Evolutionary conservation across 2,113 vertebrate species (phyloP).

Genomic region (Phylloscopus trochiloides): DNA sequence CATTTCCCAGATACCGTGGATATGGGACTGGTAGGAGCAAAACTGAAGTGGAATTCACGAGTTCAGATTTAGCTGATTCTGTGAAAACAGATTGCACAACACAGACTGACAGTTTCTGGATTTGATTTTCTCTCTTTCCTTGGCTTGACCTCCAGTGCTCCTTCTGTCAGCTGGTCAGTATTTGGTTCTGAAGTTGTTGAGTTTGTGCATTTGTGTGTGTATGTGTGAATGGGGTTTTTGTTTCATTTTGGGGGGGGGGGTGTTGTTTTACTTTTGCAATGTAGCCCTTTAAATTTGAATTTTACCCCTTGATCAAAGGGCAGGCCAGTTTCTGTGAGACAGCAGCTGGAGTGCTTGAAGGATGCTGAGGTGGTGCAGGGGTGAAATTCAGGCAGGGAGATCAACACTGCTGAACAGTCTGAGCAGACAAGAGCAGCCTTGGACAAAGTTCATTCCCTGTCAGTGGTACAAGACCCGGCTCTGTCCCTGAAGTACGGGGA

Average conservation of each 20-base stretch:
- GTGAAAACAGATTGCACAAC: conserved; percentile 1
- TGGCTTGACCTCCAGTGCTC: background rate
- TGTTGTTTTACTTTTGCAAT: background rate
- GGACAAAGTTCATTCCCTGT: accelerated
- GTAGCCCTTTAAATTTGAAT: background rate
- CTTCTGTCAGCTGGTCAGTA: conserved; percentile 2
- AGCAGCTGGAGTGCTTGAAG: background rate
- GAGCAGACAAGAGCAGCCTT: background rate
- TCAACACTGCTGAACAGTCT: background rate
- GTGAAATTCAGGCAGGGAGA: background rate
- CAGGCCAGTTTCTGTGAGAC: background rate
- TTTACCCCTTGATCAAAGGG: background rate
- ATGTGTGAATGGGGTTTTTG: background rate
- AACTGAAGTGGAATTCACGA: background rate
- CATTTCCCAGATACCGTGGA: conserved; percentile 34
- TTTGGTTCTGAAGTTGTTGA: background rate
- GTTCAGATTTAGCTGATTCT: background rate
- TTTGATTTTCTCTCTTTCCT: conserved; percentile 53
- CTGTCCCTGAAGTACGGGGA: accelerated
- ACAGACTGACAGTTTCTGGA: conserved; percentile 20
- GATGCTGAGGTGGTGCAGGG: accelerated
- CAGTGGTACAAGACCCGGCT: accelerated
- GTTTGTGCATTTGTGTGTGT: background rate
- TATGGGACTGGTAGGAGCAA: background rate
- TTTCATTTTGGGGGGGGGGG: background rate